These are phyloP conservation scores for Crenichthys baileyi DNA, from an alignment of 2,797 vertebrate genomes.

Conservation along the genomic window DNA sequence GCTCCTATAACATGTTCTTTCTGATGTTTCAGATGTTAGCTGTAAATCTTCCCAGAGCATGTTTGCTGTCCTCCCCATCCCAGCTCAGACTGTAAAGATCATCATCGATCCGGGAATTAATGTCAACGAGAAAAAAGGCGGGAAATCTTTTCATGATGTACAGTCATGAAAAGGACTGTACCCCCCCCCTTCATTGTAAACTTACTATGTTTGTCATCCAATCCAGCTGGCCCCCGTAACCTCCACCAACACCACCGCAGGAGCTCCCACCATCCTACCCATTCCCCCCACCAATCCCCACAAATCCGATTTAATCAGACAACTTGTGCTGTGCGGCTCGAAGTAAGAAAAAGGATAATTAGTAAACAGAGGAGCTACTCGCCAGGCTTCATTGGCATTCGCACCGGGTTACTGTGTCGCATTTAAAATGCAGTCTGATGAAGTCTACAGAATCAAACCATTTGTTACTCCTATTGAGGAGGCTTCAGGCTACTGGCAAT, in stretches of 20 bases:
- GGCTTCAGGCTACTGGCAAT: constrained; percentile 99
- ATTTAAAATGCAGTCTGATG: constrained; percentile 99
- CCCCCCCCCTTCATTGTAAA: constrained; percentile 70
- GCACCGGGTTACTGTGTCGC: constrained; percentile 98
- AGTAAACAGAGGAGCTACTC: constrained; percentile 99
- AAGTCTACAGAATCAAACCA: constrained; percentile 99
- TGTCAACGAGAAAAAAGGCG: constrained; percentile 52
- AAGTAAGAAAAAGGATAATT: constrained; percentile 98
- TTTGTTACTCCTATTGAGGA: constrained; percentile 99
- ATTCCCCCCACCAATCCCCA: constrained; percentile 85
- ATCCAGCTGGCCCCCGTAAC: constrained; percentile 64
- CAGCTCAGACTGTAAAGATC: constrained; percentile 67
- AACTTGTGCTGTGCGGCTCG: constrained; percentile 95
- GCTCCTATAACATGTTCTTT: neutral
- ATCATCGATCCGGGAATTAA: constrained; percentile 68
- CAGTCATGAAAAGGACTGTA: too few relatives aligned
- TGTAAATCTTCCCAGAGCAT: constrained; percentile 29
- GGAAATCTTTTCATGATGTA: constrained; percentile 87
- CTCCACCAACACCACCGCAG: constrained; percentile 39
- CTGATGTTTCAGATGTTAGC: constrained; percentile 21
- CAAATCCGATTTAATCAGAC: constrained; percentile 99
- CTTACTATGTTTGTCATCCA: constrained; percentile 86
- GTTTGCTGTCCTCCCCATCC: constrained; percentile 50
- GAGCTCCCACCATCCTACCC: constrained; percentile 62
- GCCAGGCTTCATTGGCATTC: constrained; percentile 99